Base-by-base conservation (phyloP, 2,888 invertebrate genomes). In the Scelioninae gen. 1 region DNA sequence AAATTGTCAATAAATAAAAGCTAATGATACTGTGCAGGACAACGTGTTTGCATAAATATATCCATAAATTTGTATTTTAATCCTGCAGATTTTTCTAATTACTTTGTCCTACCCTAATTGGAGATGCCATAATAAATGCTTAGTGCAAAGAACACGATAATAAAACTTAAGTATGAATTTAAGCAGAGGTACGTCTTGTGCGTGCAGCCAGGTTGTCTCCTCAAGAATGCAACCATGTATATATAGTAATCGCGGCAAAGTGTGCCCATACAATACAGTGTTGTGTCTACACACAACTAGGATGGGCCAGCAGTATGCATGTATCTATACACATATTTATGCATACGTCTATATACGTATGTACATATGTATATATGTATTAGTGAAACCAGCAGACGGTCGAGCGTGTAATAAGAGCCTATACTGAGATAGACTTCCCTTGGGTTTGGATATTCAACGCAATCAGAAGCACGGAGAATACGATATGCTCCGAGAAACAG, bases 341-440 rank as follows among this genome's bases (percentile, higher is more conserved):
- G 29, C 32, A 53, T 56, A 32, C 32, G 16, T 51, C 32, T 29
- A 40, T 62, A n/a, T 29, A 47, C 43, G 16, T 43, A 56, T 7
- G 5, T 11, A 38, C 34, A 34, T 34, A 47, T 38, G 11, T 38
- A 49, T 34, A 34, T 51, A 58, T 63, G 53, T 80, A 83, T 68
- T 49, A 58, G 74, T 72, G 80, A 72, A 66, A 65, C 72, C 40
- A 72, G 69, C 80, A 74, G 77, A 80, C 77, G 71, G 63, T 77
- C 76, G 80, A 83, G 83, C 80, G 80, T 80, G 80, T 83, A 83
- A 83, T 83, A 83, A 83, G 83, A 83, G 83, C 80, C 80, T 80
- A 53, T 58, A 51, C 66, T 15, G 77, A 79, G 83, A 83, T 80
- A 79, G 83, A 80, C 83, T 83, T 83, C 83, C 83, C 83, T 45